Percentiles rank a stretch among this genome's conserved stretches.
Evolutionary conservation across 2,888 invertebrate species (phyloP).

Genomic region (Lomographa bimaculata): DNA sequence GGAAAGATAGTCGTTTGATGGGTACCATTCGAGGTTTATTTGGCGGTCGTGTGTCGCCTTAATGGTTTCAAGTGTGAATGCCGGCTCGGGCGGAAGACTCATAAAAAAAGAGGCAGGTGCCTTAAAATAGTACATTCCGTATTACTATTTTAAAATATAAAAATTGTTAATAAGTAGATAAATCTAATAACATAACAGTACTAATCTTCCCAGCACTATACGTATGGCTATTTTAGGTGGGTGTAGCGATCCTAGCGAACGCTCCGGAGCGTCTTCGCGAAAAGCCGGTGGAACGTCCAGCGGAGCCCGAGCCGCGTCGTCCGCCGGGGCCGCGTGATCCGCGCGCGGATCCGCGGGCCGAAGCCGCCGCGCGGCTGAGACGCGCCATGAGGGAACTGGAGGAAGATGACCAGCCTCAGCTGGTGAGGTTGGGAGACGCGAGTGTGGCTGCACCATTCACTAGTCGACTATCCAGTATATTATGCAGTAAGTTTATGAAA

Average conservation of each 20-base stretch:
- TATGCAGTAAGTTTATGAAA: constrained; percentile 89
- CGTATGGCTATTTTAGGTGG: too few species aligned
- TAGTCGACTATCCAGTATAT: constrained; percentile 97
- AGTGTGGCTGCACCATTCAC: constrained; percentile 99
- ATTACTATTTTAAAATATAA: too few species aligned
- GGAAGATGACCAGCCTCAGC: constrained; percentile 92
- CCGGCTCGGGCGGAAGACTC: too few species aligned
- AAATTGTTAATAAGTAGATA: too few species aligned
- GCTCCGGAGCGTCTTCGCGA: constrained; percentile 85
- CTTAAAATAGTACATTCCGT: too few species aligned
- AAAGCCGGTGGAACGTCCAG: constrained; percentile 79
- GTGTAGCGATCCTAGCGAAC: constrained; percentile 94
- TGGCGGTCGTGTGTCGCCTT: too few species aligned
- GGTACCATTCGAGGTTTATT: too few species aligned
- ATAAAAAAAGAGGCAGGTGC: too few species aligned
- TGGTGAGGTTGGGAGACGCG: constrained; percentile 98
- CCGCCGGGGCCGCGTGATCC: constrained; percentile 36
- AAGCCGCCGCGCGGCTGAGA: constrained; percentile 80
- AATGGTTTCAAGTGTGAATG: too few species aligned
- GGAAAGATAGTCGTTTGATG: too few species aligned
- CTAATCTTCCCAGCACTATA: too few species aligned
- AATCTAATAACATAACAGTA: too few species aligned
- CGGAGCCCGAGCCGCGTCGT: constrained; percentile 85
- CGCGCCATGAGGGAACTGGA: constrained; percentile 93
- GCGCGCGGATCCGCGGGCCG: constrained; percentile 60